Evolutionary conservation across 2,113 vertebrate species (phyloP), one percentile per base, ranked within the genome.

Genomic region (Nesogale talazaci): DNA sequence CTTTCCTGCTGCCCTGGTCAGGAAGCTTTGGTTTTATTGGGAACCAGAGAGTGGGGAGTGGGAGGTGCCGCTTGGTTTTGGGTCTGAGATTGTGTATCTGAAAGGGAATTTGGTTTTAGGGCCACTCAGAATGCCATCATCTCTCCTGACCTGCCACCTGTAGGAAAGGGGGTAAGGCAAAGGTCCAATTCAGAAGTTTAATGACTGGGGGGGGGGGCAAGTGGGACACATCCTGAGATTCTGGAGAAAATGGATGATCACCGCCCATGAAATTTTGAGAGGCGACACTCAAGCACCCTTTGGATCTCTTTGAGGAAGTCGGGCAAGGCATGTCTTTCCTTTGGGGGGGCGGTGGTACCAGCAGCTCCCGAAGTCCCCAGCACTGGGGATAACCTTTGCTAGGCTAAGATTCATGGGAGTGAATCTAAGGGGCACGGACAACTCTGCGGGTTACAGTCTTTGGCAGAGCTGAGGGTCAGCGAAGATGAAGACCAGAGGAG

Each of bases 321-420:
- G 79, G 76, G 74, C 72, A 83, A 63, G 69, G 79, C 46, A 46
- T 83, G 78, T 34, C 90, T 95, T 94, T 96, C 88, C 85, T 82
- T 96, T 96, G 27, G 27, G 4, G 63, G 63, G 63, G 22, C 17
- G 25, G 63, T 10, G 63, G 25, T 25, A 23, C 5, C 8, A 67
- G 65, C 3, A 31, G 65, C 65, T 70, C 67, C 56, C 0, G 25
- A 92, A 27, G 74, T 91, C 63, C 76, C 78, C 42, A 88, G 92
- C 16, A 1, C 38, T 11, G 22, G 87, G 65, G 83, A 77, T 34
- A 69, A 27, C 46, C 46, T 52, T 52, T 52, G 46, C 46, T 52
- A 52, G 46, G 46, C 46, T 52, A 52, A 52, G 46, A 52, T 52
- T 52, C 65, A 4, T 46, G 57, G 70, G 40, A 72, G 27, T 17